These are phyloP conservation scores for Catharus bicknelli DNA, from an alignment of 2,113 vertebrate genomes.

Conservation along the genomic window DNA sequence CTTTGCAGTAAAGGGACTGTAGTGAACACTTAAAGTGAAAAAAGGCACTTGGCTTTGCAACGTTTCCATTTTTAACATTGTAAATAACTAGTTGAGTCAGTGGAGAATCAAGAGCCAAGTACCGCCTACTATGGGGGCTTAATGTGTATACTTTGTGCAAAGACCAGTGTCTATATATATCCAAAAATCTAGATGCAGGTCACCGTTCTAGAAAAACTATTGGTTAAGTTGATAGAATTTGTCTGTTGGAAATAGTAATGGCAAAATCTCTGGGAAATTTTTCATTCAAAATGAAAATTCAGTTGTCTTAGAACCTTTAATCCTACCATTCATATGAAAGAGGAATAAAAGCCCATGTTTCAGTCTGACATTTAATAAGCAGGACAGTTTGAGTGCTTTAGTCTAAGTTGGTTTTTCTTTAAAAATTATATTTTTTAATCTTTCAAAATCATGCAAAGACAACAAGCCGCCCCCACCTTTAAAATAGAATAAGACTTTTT, in stretches of 20 bases:
- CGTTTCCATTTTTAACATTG: not conserved
- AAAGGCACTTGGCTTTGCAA: not conserved
- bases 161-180: not conserved
- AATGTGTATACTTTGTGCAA: not conserved
- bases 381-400: not conserved
- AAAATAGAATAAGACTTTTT: not conserved
- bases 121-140: not conserved
- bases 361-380: not conserved
- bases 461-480: accelerated
- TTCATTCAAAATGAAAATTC: not conserved
- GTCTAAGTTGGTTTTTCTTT: not conserved
- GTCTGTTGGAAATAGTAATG: not conserved
- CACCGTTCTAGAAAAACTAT: not conserved
- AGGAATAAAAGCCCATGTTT: not conserved
- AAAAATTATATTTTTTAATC: not conserved
- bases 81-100: not conserved
- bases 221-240: not conserved
- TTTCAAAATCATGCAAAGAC: not conserved
- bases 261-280: not conserved
- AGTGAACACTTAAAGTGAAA: not conserved
- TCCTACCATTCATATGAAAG: not conserved
- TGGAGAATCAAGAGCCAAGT: not conserved
- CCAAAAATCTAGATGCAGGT: not conserved
- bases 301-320: not conserved
- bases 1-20: not conserved